These are phyloP conservation scores for Pachypanchax playfairii DNA, from an alignment of 2,113 vertebrate genomes.

Conservation along the genomic window DNA sequence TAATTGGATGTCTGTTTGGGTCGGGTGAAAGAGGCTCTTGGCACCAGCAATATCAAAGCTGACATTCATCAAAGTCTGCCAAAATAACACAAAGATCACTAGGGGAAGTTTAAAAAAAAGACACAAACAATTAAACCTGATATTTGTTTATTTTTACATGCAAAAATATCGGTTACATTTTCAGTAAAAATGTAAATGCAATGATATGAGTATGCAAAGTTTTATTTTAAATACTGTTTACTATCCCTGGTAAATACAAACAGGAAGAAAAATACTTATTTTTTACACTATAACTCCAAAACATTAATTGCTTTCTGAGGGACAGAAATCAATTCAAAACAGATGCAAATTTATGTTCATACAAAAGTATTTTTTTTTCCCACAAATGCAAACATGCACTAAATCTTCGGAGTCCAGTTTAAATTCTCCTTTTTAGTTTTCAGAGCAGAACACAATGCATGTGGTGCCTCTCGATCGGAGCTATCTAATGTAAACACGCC, in stretches of 20 bases:
- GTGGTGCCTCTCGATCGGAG: neutral
- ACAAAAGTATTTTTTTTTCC: conserved; percentile 7
- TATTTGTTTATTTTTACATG: conserved; percentile 57
- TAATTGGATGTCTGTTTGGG: conserved; percentile 56
- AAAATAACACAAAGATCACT: conserved; percentile 35
- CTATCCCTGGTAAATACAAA: conserved; percentile 28
- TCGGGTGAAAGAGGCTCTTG: conserved; percentile 30
- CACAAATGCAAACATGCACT: neutral
- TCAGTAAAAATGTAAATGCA: conserved; percentile 20
- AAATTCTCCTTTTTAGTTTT: conserved; percentile 9
- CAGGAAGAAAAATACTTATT: conserved; percentile 8
- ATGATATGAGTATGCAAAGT: conserved; percentile 13
- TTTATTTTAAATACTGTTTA: conserved; percentile 51
- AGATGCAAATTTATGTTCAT: conserved; percentile 54
- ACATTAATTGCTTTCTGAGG: conserved; percentile 45
- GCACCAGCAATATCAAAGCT: conserved; percentile 33
- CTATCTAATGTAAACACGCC: conserved; percentile 2
- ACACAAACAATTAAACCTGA: conserved; percentile 3
- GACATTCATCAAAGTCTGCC: conserved; percentile 35
- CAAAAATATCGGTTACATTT: conserved; percentile 23
- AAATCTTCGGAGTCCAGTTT: neutral
- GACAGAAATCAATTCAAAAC: conserved; percentile 52
- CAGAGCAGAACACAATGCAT: conserved; percentile 4
- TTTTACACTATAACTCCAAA: conserved; percentile 41
- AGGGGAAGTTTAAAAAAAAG: neutral